A percentile compares a stretch with the other conserved stretches of the same genome.
Evolutionary conservation across 2,888 invertebrate genomes (phyloP).

Genomic region (Meta bourneti): DNA sequence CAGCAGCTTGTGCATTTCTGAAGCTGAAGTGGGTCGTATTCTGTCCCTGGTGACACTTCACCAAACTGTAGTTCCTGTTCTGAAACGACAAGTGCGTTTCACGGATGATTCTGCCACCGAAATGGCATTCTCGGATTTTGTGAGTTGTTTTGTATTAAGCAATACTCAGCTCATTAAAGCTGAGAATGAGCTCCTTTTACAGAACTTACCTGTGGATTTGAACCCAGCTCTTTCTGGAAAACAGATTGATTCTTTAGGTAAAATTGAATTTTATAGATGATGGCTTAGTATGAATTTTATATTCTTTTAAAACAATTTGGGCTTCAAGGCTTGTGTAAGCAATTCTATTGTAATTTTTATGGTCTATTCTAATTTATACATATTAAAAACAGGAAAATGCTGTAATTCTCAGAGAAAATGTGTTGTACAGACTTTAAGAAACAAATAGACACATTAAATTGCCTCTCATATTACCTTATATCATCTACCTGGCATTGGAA

Average conservation of each 20-base stretch:
- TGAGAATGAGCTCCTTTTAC: constrained; percentile 57
- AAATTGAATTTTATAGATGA: not conserved
- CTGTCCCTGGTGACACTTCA: constrained; percentile 80
- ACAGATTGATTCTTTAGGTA: constrained; percentile 66
- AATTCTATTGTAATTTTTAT: no score
- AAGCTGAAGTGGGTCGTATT: constrained; percentile 81
- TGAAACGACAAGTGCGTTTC: constrained; percentile 69
- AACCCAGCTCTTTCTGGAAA: constrained; percentile 51
- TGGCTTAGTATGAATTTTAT: not conserved
- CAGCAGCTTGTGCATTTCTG: constrained; percentile 79
- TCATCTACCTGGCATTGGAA: no score
- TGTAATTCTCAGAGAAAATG: no score
- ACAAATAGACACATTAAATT: no score
- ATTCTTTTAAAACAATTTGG: not conserved
- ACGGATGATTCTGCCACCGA: constrained; percentile 63
- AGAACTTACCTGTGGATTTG: constrained; percentile 72
- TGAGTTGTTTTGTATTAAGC: constrained; percentile 69
- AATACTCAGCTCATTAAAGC: constrained; percentile 72
- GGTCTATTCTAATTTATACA: no score
- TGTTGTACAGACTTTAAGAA: no score
- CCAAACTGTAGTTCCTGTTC: constrained; percentile 61
- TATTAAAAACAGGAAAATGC: no score
- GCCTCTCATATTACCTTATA: no score
- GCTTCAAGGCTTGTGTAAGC: no score
- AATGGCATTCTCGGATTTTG: constrained; percentile 69